Evolutionary conservation across 2,797 vertebrate species (phyloP).

Genomic region (Hylomyscus alleni): DNA sequence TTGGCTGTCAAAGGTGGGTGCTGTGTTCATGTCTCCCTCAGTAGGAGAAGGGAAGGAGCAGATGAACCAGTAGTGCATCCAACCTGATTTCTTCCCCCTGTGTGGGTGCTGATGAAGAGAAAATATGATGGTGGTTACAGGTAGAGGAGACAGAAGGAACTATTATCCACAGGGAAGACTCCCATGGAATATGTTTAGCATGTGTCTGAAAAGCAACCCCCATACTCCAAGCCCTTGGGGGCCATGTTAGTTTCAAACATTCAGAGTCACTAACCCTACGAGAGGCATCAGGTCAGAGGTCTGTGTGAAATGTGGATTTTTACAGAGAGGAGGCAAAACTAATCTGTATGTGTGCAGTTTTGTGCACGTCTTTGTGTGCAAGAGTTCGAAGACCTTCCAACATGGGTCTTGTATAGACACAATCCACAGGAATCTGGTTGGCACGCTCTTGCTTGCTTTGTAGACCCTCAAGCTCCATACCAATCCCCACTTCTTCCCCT

Average conservation of each 20-base stretch:
- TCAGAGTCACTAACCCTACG: not conserved
- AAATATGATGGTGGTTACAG: too few relatives aligned
- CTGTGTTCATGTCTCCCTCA: not conserved
- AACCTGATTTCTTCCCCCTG: fast-evolving
- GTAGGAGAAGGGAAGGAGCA: not conserved
- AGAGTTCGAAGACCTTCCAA: not conserved
- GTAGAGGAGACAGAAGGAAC: not conserved
- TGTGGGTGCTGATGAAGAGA: not conserved
- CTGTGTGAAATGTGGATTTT: not conserved
- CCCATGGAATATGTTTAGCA: not conserved
- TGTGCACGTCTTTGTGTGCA: not conserved
- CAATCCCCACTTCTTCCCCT: too few relatives aligned
- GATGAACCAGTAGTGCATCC: fast-evolving
- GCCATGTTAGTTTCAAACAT: not conserved
- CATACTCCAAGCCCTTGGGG: not conserved
- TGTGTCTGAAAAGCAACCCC: not conserved
- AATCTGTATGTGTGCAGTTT: not conserved
- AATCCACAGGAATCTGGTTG: not conserved
- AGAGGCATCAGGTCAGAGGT: not conserved
- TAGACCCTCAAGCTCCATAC: fast-evolving
- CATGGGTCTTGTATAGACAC: not conserved
- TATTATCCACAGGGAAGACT: not conserved
- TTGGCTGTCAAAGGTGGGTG: slow-evolving; percentile 73
- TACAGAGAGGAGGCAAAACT: not conserved
- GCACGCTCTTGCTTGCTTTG: not conserved